phyloP scores from a whole-genome alignment of 2,113 vertebrate species.

The Oreochromis spilurus region DNA sequence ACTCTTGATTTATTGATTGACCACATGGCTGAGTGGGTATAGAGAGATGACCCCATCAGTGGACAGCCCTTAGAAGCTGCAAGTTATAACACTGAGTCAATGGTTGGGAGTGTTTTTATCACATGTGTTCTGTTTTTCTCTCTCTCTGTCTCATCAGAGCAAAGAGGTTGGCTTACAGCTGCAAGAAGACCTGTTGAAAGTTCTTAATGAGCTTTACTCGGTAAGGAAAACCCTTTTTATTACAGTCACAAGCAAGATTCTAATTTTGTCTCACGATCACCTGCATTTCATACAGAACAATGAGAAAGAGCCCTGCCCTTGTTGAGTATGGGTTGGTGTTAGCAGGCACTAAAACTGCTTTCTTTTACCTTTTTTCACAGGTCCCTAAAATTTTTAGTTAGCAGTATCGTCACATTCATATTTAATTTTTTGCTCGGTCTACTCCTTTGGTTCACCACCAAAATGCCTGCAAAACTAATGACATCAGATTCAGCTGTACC shows the following conservation, averaged over 20 bases:
- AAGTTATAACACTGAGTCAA: not conserved
- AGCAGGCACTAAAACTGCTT: not conserved
- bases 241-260: not conserved
- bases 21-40: not conserved
- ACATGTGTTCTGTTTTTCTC: not conserved
- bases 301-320: not conserved
- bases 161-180: slow-evolving; percentile 96
- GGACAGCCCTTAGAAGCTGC: not conserved
- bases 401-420: not conserved
- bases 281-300: not conserved
- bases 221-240: slow-evolving; percentile 68
- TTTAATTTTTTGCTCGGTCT: not conserved
- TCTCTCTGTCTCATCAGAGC: slow-evolving; percentile 77
- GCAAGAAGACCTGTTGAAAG: slow-evolving; percentile 97
- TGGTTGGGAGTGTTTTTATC: not conserved
- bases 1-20: slow-evolving; percentile 9
- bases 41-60: not conserved
- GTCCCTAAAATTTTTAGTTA: not conserved
- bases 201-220: slow-evolving; percentile 94
- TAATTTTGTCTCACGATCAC: not conserved
- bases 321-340: not conserved
- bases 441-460: not conserved
- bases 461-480: not conserved
- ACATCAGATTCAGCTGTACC: not conserved
- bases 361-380: not conserved